Base-by-base conservation (phyloP, 2,113 vertebrate genomes). In the Piliocolobus tephrosceles region DNA sequence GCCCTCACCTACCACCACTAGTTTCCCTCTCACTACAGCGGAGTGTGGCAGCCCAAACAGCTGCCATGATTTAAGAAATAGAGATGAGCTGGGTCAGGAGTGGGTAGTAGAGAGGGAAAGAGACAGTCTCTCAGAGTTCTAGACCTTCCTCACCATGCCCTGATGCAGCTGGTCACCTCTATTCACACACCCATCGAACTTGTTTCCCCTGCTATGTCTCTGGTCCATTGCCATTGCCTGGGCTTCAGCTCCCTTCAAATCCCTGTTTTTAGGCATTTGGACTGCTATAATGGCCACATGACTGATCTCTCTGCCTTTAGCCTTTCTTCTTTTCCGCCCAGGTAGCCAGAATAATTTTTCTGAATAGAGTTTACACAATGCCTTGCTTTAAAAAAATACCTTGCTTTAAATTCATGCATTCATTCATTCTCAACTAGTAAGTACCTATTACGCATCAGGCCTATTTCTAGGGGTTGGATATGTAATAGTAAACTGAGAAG, bases 71-170 rank as follows among this genome's bases (percentile, higher is more conserved):
- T 43, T 10, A 5, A 23, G 40, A 45, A 27, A 11, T 1, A 2
- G 40, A 47, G 3, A 57, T n/a, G 55, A 25, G 70, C n/a, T 66
- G 47, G 35, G 58, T 23, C 10, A 16, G 43, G 35, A 17, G 16
- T 20, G 6, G 30, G 20, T 12, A 17, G n/a, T 38, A 2, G n/a
- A 50, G 30, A 50, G 13, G 10, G 13, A 43, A 27, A 79, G 58
- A 45, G 43, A 17, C 14, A n/a, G n/a, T 22, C 17, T 70, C 5
- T 68, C 13, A 35, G 38, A 55, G 6, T 20, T 20, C 20, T n/a
- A 85, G 72, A 23, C 6, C 40, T 3, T 30, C 9, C 27, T 16
- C 6, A 20, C 35, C 0, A 0, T 38, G 38, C 47, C 58, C 40
- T 61, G 40, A 38, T 35, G 80, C 30, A 22, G 47, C 35, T 68